A percentile compares a stretch with the other conserved stretches of the same genome.
phyloP scores from a whole-genome alignment of 2,113 vertebrate genomes.

The Tympanuchus pallidicinctus region DNA sequence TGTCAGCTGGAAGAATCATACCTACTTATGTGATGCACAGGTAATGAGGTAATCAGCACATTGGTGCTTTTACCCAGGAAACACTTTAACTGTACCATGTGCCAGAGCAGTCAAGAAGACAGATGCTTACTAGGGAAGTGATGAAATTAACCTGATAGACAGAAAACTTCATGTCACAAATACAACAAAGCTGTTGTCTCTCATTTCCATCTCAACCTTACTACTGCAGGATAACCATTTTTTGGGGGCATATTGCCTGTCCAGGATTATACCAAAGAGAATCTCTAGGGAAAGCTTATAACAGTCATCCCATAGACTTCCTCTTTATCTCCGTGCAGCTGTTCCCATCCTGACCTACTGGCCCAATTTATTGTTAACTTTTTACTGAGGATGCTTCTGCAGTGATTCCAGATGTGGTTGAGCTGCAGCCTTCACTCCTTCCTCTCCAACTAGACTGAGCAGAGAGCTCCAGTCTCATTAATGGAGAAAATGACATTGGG shows the following conservation, averaged over 20 bases:
- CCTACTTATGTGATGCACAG: neutral
- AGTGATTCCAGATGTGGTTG: slow-evolving; percentile 2
- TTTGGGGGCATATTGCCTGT: slow-evolving; percentile 2
- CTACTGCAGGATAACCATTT: neutral
- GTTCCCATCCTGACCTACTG: slow-evolving; percentile 39
- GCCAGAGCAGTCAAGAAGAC: neutral
- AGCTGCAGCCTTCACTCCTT: neutral
- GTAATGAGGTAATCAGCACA: slow-evolving; percentile 17
- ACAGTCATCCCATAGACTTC: neutral
- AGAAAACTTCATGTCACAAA: slow-evolving; percentile 5
- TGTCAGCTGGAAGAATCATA: slow-evolving; percentile 3
- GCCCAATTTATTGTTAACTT: slow-evolving; percentile 10
- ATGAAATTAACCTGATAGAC: slow-evolving; percentile 36
- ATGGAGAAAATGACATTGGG: neutral
- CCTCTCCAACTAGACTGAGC: neutral
- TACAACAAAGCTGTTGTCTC: slow-evolving; percentile 5
- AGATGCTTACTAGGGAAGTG: neutral
- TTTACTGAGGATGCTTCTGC: neutral
- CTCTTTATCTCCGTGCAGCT: slow-evolving; percentile 6
- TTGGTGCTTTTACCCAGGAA: slow-evolving; percentile 9
- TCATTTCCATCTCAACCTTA: neutral
- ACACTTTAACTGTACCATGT: neutral
- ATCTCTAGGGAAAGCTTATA: neutral
- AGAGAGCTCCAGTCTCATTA: neutral
- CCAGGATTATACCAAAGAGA: neutral